Evolutionary conservation across 2,797 vertebrate species (phyloP).

Genomic region (Tarsius wallacei): DNA sequence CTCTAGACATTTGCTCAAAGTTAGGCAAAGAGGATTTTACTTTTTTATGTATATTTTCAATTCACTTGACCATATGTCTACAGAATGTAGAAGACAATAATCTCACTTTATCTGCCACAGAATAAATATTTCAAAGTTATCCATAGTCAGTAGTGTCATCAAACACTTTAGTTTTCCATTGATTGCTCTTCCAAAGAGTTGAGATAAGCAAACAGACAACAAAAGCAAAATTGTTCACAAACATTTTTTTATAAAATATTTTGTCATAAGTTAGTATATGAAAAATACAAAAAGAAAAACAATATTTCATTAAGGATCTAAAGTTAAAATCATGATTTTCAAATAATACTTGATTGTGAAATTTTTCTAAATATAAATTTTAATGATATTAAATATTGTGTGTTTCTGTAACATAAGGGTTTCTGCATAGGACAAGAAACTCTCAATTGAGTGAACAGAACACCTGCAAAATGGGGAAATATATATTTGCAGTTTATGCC

Average conservation of each 20-base stretch:
- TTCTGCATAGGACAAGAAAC: too few species aligned
- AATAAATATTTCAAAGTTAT: background rate
- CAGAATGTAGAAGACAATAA: background rate
- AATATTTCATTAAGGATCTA: background rate
- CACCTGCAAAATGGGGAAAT: too few species aligned
- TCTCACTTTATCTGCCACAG: background rate
- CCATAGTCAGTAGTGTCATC: background rate
- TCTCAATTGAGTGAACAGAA: too few species aligned
- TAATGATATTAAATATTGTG: background rate
- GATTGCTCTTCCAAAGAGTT: background rate
- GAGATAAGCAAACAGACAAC: background rate
- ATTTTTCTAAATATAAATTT: background rate
- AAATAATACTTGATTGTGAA: background rate
- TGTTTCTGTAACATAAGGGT: background rate
- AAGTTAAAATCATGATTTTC: background rate
- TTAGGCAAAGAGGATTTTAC: background rate
- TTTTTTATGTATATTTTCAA: background rate
- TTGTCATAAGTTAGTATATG: background rate
- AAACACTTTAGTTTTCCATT: background rate
- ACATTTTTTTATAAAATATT: constrained; percentile 41
- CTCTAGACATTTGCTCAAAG: background rate
- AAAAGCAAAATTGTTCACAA: background rate
- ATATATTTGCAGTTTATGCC: too few species aligned
- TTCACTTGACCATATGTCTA: background rate
- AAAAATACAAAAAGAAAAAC: background rate